Evolutionary conservation across 2,888 invertebrate genomes (phyloP).

Genomic region (Eubasilissa splendida): DNA sequence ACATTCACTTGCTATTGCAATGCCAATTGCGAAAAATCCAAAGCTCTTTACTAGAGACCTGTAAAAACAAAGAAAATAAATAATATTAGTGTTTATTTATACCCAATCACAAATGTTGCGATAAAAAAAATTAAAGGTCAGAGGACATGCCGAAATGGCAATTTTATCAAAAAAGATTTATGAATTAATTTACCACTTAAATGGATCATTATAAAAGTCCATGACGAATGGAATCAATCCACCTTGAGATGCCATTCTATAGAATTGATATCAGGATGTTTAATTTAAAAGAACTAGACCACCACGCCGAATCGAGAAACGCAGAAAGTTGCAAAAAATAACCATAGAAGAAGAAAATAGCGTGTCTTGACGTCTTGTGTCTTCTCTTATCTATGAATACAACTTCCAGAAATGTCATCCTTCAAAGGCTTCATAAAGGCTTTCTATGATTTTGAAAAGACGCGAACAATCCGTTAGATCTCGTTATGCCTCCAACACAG

Average conservation of each 20-base stretch:
- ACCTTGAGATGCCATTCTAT: slow-evolving; percentile 75
- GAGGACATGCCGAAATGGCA: slow-evolving; percentile 5
- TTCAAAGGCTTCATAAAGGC: too few species aligned
- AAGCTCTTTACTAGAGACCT: slow-evolving; percentile 89
- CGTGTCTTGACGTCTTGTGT: too few species aligned
- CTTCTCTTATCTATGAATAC: too few species aligned
- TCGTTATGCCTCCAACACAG: too few species aligned
- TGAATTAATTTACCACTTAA: slow-evolving; percentile 76
- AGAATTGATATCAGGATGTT: neutral
- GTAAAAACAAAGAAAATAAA: slow-evolving; percentile 61
- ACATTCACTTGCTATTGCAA: slow-evolving; percentile 85
- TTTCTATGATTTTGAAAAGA: too few species aligned
- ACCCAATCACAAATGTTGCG: neutral
- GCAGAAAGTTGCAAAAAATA: too few species aligned
- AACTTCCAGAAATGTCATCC: too few species aligned
- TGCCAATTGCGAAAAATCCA: slow-evolving; percentile 83
- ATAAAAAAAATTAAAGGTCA: slow-evolving; percentile 27
- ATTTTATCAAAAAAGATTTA: neutral
- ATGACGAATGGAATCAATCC: slow-evolving; percentile 74
- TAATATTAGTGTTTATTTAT: slow-evolving; percentile 1
- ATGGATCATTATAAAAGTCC: slow-evolving; percentile 82
- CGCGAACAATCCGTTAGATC: too few species aligned
- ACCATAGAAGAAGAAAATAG: too few species aligned
- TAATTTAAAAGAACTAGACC: too few species aligned
- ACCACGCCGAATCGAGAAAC: too few species aligned